Base-by-base conservation (phyloP, 2,888 invertebrate genomes). In the Bibio marci region DNA sequence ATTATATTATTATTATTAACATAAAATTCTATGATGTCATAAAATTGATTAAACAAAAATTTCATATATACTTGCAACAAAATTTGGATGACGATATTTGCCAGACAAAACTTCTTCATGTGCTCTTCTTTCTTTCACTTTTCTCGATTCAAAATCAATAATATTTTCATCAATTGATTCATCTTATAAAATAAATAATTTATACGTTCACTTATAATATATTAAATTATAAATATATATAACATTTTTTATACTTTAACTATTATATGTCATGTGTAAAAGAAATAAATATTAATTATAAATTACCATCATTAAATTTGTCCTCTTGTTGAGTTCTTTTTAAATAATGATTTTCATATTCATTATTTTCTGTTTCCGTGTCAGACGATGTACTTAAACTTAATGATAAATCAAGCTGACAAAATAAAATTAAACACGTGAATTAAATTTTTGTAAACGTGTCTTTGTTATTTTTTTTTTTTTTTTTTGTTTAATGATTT, bases 41-140 rank as follows among this genome's bases (percentile, higher is more conserved):
- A n/a, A n/a, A n/a, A n/a, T n/a, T n/a, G n/a, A n/a, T n/a, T n/a
- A n/a, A n/a, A n/a, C n/a, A 25, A 19, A 18, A 4, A 26, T 4
- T 3, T n/a, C 7, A 35, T 10, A 13, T 10, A 35, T 38, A 36
- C 43, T 17, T 36, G 59, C 55, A 26, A 54, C 54, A 46, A 62
- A 53, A 44, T 62, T 62, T 3, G 62, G 62, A 44, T 60, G 58
- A 12, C 63, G 54, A 46, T 55, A 62, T 11, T 59, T 52, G 31
- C 62, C 62, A 11, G 61, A 59, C 31, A 62, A 55, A 26, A 63
- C 56, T 48, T 62, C 62, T 45, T 62, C 62, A 37, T 63, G 62
- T 0, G 62, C 62, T 10, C 62, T 50, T 3, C 62, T 51, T 10
- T 61, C 63, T 45, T 62, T 62, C 1, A 61, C 56, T 8, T 59